Percentiles rank a stretch among this genome's conserved stretches.
phyloP scores from a whole-genome alignment of 2,797 vertebrate genomes.

The Semotilus atromaculatus region DNA sequence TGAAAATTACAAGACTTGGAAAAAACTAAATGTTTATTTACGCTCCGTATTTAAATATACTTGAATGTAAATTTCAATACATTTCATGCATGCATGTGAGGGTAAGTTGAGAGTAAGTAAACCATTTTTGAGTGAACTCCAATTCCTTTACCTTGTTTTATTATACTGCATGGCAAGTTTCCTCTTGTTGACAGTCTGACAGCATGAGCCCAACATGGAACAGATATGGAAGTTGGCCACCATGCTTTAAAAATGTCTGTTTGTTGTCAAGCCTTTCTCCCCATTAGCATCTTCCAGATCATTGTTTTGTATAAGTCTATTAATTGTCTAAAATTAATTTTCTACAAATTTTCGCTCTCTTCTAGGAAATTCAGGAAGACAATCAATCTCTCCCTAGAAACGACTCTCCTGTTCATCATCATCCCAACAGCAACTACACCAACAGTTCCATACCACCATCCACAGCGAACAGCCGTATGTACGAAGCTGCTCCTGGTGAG shows the following conservation, averaged over 20 bases:
- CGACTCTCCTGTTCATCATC: slow-evolving; percentile 33
- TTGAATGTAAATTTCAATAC: neutral
- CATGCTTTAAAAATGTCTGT: neutral
- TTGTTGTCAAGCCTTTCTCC: neutral
- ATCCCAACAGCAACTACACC: slow-evolving; percentile 40
- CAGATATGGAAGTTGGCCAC: neutral
- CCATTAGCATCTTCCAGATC: neutral
- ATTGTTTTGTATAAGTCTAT: neutral
- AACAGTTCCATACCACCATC: slow-evolving; percentile 62
- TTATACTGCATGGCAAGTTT: neutral
- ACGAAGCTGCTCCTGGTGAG: slow-evolving; percentile 74
- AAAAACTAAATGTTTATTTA: neutral
- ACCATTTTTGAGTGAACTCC: neutral
- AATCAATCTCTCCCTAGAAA: slow-evolving; percentile 33
- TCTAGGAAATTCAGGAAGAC: slow-evolving; percentile 33
- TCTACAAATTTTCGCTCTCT: neutral
- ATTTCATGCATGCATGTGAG: neutral
- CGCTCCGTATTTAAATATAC: neutral
- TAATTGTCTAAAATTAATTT: neutral
- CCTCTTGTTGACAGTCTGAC: neutral
- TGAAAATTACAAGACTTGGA: neutral
- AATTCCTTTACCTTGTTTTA: neutral
- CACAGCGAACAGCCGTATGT: slow-evolving; percentile 51
- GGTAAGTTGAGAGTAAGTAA: neutral
- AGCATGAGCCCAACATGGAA: neutral